Base-by-base conservation (phyloP, 2,113 vertebrate species). In the Theristicus caerulescens region DNA sequence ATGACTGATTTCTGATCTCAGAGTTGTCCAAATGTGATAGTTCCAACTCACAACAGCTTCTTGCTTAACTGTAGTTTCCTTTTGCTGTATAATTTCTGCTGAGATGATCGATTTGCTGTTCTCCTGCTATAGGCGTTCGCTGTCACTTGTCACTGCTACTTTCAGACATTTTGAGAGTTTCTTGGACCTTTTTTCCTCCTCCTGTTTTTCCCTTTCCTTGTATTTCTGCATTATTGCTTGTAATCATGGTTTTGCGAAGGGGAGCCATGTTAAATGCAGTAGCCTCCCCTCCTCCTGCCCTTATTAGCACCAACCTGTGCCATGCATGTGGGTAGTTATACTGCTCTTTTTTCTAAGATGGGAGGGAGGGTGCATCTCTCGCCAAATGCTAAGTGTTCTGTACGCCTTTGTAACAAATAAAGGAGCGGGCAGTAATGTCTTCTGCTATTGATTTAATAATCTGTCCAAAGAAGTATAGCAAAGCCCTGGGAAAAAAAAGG, bases 271-370 rank as follows among this genome's bases (percentile, higher is more conserved):
- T 14, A 15, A 32, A 13, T 31, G 13, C n/a, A 57, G n/a, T 3
- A 61, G 16, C 57, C 34, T 80, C 22, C 13, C 10, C n/a, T 84
- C 27, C 49, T 66, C 7, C 25, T 57, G 91, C 71, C 54, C 26
- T 6, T 2, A 2, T 1, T 44, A 24, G 73, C 59, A 36, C 20
- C 59, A 65, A 9, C 24, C 70, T 25, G 18, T 7, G 69, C 72
- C 2, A 0, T 15, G 71, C 52, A 4, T 4, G 38, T 6, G 14
- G 18, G 34, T 76, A 1, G 0, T 80, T 59, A 14, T 2, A 5
- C 49, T 73, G 46, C 34, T 73, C 4, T 29, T 46, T 19, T 38
- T 16, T 10, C 20, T 6, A 7, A 7, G 44, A 13, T 1, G 6
- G 61, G 38, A 47, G 67, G 26, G 47, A 32, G 76, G 29, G 4